Evolutionary conservation across 2,113 vertebrate genomes (phyloP), one percentile per base, ranked within the genome.

Genomic region (Girardinichthys multiradiatus): DNA sequence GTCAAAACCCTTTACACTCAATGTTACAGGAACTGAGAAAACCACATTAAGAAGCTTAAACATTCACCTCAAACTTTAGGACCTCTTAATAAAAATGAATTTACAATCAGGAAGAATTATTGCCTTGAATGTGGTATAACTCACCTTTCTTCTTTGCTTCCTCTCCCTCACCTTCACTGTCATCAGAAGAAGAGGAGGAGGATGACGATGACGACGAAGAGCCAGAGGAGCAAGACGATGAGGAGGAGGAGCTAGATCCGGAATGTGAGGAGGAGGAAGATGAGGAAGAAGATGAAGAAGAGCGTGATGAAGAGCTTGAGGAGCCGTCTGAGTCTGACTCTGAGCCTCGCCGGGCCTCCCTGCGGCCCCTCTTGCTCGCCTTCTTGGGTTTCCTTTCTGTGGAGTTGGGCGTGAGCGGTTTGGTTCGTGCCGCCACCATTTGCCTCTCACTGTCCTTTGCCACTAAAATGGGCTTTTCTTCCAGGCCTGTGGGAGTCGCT

Each of bases 341-440:
- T 0, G 96, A 97, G 68, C 95, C 91, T 66, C 92, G 87, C 35
- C 78, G 66, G 86, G 91, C 89, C 89, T 96, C 88, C 68, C 76
- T 91, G 57, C 94, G 92, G 57, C 90, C 74, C 61, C 90, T 90
- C 85, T 94, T 95, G 76, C 90, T 91, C 64, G 87, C 13, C 79
- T 94, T 94, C 84, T 94, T 95, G 86, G 95, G 96, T 85, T 98
- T 99, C 91, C 96, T 96, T 86, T 95, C 95, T 24, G 95, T 93
- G 28, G 97, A 92, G 87, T 97, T 98, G 57, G 97, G 96, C 21
- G 97, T 96, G 30, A 99, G 94, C 13, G 98, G 98, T 71, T 98
- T 97, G 70, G 97, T 98, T 87, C 98, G 93, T 35, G 98, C 97
- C 21, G 97, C 97, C 82, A 96, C 98, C 97, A 98, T 97, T 72